Percentiles rank a stretch among this genome's conserved stretches.
Conservation (phyloP, 2,797 vertebrate genomes). For the Argentina silus region DNA sequence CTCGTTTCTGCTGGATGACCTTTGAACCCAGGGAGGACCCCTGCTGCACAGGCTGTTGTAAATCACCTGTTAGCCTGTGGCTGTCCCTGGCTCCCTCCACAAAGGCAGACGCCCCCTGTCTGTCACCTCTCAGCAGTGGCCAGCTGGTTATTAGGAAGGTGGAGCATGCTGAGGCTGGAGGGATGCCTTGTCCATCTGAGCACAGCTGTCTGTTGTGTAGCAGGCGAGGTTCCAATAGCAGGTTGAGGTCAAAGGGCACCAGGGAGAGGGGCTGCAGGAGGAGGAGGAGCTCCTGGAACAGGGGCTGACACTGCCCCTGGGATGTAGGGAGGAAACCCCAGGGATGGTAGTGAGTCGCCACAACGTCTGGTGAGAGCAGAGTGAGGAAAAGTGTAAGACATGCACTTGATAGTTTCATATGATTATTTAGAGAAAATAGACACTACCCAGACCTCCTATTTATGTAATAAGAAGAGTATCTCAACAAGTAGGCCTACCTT, state of each 20-base stretch:
- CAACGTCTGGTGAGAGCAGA: conserved; percentile 76
- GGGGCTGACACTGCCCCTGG: conserved; percentile 79
- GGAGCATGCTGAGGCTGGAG: conserved; percentile 82
- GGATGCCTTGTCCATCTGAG: conserved; percentile 70
- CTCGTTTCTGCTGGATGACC: conserved; percentile 65
- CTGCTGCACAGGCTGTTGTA: conserved; percentile 80
- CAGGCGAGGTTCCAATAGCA: conserved; percentile 87
- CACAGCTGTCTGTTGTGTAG: conserved; percentile 80
- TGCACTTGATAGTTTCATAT: too few relatives aligned
- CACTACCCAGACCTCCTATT: too few relatives aligned
- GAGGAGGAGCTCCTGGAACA: conserved; percentile 92
- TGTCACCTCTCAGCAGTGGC: conserved; percentile 60
- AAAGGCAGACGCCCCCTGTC: conserved; percentile 34
- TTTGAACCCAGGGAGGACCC: conserved; percentile 70
- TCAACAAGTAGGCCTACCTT: conserved; percentile 72
- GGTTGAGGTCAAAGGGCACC: conserved; percentile 92
- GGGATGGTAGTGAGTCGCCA: conserved; percentile 87
- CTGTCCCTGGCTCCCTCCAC: conserved; percentile 50
- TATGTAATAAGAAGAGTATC: too few relatives aligned
- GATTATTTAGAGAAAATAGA: too few relatives aligned
- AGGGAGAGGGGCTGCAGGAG: conserved; percentile 92
- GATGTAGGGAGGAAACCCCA: conserved; percentile 90
- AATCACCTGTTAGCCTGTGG: conserved; percentile 76
- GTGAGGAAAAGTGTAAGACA: not conserved
- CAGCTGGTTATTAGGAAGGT: conserved; percentile 83